Base-by-base conservation (phyloP, 2,797 vertebrate species). In the Phoeniculus purpureus region DNA sequence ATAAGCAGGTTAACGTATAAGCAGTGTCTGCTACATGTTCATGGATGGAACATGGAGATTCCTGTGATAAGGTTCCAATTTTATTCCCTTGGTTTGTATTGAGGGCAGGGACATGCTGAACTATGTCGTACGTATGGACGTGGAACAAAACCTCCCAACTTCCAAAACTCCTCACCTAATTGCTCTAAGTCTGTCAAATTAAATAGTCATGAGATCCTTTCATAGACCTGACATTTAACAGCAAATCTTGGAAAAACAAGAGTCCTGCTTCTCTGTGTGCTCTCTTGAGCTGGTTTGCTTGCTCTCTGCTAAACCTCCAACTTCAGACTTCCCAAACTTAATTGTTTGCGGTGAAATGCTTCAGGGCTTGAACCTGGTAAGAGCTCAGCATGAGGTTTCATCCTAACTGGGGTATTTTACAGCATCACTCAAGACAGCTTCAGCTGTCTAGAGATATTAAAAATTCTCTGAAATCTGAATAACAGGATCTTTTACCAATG, bases 111-210 rank as follows among this genome's bases (percentile, higher is more conserved):
- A 11, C n/a, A 65, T 21, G 18, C 43, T 87, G 22, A 65, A 74
- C 81, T 59, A 32, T 7, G 2, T 55, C 17, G 5, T 51, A 7
- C 1, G 0, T 52, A 7, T 25, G 15, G 27, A 14, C 4, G 15
- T 32, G 48, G 45, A 60, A 85, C 20, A 66, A 89, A 66, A 59
- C 5, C 23, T 40, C 19, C 26, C 12, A 31, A 3, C 22, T 84
- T 81, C 34, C 15, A 31, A n/a, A 74, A 9, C 7, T 47, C 8
- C 66, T 67, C 40, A 32, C 27, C 29, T 62, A 45, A 14, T 71
- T 72, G 12, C 37, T 66, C 11, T 75, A 78, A 78, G n/a, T 8
- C 22, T 61, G 34, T 18, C 10, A 7, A 11, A 37, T 56, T 31
- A 72, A 76, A 51, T 26, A 76, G 22, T 43, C 20, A 29, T 60